Percentiles rank a stretch among this genome's conserved stretches.
Evolutionary conservation across 2,797 vertebrate species (phyloP).

Genomic region (Euthynnus affinis): DNA sequence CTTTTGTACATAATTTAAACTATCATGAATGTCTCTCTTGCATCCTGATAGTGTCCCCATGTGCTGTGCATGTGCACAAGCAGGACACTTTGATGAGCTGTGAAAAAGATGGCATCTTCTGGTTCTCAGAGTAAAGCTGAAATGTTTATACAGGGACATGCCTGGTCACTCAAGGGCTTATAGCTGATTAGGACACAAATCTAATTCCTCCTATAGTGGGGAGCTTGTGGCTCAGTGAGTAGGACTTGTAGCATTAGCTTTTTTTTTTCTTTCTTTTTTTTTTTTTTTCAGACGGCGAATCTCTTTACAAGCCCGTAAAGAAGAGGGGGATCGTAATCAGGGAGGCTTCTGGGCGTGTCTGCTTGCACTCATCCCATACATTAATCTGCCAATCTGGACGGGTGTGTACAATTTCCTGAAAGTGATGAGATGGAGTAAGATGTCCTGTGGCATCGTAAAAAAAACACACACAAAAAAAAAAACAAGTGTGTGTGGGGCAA

Average conservation of each 20-base stretch:
- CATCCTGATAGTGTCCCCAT: constrained; percentile 38
- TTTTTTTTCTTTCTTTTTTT: constrained; percentile 10
- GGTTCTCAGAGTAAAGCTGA: constrained; percentile 48
- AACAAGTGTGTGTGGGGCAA: constrained; percentile 34
- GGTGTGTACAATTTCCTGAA: constrained; percentile 64
- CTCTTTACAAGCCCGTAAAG: constrained; percentile 77
- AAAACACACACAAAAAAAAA: no score
- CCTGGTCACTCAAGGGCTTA: constrained; percentile 74
- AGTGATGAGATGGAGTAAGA: constrained; percentile 70
- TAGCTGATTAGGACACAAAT: constrained; percentile 77
- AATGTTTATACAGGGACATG: constrained; percentile 61
- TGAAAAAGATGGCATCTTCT: constrained; percentile 54
- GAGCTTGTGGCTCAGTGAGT: constrained; percentile 66
- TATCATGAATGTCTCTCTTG: constrained; percentile 48
- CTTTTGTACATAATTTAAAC: constrained; percentile 63
- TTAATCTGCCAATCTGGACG: constrained; percentile 73
- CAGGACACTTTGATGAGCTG: constrained; percentile 59
- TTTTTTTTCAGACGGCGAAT: constrained; percentile 65
- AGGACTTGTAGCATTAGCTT: constrained; percentile 65
- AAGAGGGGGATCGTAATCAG: constrained; percentile 68
- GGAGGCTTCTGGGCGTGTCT: constrained; percentile 64
- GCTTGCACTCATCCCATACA: constrained; percentile 55
- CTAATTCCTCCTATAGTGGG: constrained; percentile 75
- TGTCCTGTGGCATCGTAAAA: constrained; percentile 67
- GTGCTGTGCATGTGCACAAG: constrained; percentile 18